Percentiles rank a stretch among this genome's conserved stretches.
Evolutionary conservation across 2,888 invertebrate genomes (phyloP).

Genomic region (Drosophila pegasa): DNA sequence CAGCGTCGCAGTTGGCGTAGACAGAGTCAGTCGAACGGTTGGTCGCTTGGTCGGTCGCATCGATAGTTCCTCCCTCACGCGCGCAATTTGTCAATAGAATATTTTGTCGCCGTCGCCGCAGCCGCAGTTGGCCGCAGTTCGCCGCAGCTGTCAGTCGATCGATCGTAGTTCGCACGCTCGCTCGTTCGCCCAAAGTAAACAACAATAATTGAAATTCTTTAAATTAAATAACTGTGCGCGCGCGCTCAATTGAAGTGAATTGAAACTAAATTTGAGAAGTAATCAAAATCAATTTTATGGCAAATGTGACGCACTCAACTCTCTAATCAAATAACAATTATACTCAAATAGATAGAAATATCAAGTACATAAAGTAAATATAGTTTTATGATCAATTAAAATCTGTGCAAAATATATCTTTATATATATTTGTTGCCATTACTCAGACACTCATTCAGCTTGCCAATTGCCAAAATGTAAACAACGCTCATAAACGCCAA

Average conservation of each 20-base stretch:
- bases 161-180: conserved; percentile 33
- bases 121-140: conserved; percentile 26
- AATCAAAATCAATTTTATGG: conserved; percentile 41
- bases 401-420: not conserved
- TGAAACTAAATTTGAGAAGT: conserved; percentile 16
- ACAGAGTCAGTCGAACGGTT: conserved; percentile 26
- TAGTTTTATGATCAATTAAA: conserved; percentile 15
- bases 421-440: not conserved
- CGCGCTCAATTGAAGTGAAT: conserved; percentile 48
- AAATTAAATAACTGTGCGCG: conserved; percentile 53
- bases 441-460: conserved; percentile 18
- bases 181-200: conserved; percentile 53
- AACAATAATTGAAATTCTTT: conserved; percentile 62
- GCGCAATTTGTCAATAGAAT: conserved; percentile 61
- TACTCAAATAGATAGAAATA: conserved; percentile 9
- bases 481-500: conserved; percentile 39
- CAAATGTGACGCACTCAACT: conserved; percentile 16
- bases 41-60: conserved; percentile 29
- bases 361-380: conserved; percentile 7
- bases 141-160: conserved; percentile 30
- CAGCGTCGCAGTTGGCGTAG: not conserved
- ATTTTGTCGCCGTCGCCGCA: conserved; percentile 59
- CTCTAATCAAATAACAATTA: conserved; percentile 42
- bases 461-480: conserved; percentile 65
- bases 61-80: conserved; percentile 41